phyloP scores from a whole-genome alignment of 2,888 invertebrate genomes.

The Eustalomyia histrio region DNA sequence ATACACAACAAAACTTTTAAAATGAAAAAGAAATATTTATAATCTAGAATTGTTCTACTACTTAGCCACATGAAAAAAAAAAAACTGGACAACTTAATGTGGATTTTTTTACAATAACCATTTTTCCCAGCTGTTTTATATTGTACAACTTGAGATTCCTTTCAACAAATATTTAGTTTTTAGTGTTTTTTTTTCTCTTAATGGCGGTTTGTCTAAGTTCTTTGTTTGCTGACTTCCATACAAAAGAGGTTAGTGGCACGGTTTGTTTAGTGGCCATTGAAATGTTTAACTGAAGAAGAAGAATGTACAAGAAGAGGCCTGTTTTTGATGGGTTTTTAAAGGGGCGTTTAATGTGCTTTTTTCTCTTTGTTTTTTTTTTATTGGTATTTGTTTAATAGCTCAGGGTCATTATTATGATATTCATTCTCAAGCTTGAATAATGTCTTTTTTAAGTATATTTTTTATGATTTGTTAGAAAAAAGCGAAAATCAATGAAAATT shows the following conservation, averaged over 20 bases:
- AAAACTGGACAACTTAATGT: neutral
- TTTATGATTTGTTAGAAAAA: constrained; percentile 1
- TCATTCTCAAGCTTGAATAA: neutral
- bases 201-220: neutral
- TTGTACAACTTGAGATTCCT: constrained; percentile 35
- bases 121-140: constrained; percentile 3
- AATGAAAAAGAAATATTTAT: neutral
- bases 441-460: neutral
- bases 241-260: constrained; percentile 51
- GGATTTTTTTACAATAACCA: neutral
- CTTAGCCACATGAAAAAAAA: neutral
- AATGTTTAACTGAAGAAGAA: too few species aligned
- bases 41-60: neutral
- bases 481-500: neutral
- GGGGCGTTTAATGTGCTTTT: constrained; percentile 3
- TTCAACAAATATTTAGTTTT: constrained; percentile 12
- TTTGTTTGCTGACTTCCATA: constrained; percentile 23
- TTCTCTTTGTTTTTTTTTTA: too few species aligned
- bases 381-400: neutral
- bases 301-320: neutral
- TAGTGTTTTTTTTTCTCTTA: neutral
- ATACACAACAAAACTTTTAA: neutral
- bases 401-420: neutral
- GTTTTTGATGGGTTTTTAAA: neutral
- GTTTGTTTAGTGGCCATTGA: neutral